Conservation (phyloP, 2,113 vertebrate species). For the Chaetura pelagica region DNA sequence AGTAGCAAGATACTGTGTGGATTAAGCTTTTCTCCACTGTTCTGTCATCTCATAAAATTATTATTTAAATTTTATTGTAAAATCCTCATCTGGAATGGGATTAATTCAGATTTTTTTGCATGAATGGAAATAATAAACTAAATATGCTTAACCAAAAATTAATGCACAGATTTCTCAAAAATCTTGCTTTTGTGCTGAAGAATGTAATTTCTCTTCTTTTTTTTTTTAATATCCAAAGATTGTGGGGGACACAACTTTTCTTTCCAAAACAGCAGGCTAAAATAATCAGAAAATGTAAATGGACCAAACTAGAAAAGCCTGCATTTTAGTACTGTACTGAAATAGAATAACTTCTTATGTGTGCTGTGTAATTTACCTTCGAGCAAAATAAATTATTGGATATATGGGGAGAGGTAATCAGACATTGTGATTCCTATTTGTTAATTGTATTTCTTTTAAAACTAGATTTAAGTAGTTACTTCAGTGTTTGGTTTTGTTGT, state of each 20-base stretch:
- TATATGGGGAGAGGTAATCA: neutral
- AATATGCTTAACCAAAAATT: neutral
- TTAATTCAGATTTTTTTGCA: neutral
- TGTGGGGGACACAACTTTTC: neutral
- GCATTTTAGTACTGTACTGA: neutral
- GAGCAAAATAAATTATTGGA: neutral
- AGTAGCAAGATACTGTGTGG: neutral
- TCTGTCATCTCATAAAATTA: neutral
- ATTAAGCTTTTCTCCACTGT: neutral
- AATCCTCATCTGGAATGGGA: conserved; percentile 14
- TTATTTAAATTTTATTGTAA: neutral
- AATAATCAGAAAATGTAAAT: conserved; percentile 17
- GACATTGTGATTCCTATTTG: neutral
- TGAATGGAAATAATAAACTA: conserved; percentile 18
- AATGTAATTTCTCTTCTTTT: neutral
- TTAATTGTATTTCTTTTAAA: conserved; percentile 4
- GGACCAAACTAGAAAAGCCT: conserved; percentile 46
- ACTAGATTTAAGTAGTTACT: neutral
- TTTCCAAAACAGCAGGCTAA: neutral
- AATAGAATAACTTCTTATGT: neutral
- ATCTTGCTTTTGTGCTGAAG: conserved; percentile 31
- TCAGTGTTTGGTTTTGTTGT: neutral
- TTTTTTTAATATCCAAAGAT: conserved; percentile 13
- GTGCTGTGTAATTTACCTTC: neutral
- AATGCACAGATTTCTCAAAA: neutral